Evolutionary conservation across 2,797 vertebrate genomes (phyloP).

Genomic region (Clarias platycephalus): DNA sequence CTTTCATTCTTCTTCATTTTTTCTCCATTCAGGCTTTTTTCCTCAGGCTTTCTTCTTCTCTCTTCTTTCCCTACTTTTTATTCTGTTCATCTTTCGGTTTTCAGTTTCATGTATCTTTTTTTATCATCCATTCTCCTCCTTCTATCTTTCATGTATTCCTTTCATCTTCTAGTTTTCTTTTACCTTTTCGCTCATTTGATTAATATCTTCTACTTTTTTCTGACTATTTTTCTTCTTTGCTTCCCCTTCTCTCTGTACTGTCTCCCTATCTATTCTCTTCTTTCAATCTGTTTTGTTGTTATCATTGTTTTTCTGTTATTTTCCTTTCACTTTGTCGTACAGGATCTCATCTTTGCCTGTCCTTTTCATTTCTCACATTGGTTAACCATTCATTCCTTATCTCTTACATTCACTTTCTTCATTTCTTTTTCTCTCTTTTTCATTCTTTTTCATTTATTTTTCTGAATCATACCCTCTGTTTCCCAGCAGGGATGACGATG

Average conservation of each 20-base stretch:
- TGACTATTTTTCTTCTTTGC: background rate
- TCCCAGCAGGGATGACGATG: constrained; percentile 2
- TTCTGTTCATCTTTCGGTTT: background rate
- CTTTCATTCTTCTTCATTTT: background rate
- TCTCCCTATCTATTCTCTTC: background rate
- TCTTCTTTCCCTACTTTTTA: background rate
- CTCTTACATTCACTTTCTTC: background rate
- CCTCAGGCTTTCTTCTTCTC: background rate
- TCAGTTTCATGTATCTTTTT: background rate
- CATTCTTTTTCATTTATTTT: background rate
- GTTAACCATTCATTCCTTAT: background rate
- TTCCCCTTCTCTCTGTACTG: background rate
- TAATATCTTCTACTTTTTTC: background rate
- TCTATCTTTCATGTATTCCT: background rate
- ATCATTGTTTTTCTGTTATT: background rate
- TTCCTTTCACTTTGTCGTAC: background rate
- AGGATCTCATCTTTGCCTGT: background rate
- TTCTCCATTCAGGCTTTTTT: background rate
- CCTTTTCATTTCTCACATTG: background rate
- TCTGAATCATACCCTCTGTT: constrained; percentile 3
- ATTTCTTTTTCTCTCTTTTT: background rate
- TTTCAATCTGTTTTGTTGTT: background rate
- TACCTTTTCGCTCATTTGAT: background rate
- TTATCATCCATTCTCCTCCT: background rate
- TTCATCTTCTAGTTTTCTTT: background rate